A percentile compares a stretch with the other conserved stretches of the same genome.
Conservation (phyloP, 1,140 invertebrate genomes). For the Tetramorium simillimum region DNA sequence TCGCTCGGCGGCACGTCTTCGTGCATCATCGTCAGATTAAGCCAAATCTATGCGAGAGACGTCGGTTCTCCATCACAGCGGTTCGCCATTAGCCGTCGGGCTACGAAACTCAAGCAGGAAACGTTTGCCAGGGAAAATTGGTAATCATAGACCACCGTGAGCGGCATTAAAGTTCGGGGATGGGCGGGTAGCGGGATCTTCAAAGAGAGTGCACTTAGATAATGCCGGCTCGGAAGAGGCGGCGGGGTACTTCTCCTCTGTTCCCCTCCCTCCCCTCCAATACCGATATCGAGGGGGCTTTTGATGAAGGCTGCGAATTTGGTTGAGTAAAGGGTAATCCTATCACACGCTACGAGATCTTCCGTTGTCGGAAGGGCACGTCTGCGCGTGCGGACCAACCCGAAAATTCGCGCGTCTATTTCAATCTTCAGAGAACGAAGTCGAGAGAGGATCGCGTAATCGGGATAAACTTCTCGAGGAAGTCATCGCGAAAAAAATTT, state of each 20-base stretch:
- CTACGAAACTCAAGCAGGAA: slow-evolving; percentile 80
- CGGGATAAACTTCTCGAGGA: slow-evolving; percentile 11
- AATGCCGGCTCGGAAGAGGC: slow-evolving; percentile 80
- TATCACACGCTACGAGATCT: slow-evolving; percentile 85
- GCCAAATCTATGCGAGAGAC: slow-evolving; percentile 61
- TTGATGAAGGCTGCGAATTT: slow-evolving; percentile 85
- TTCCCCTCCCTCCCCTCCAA: slow-evolving; percentile 58
- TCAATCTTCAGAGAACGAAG: slow-evolving; percentile 33
- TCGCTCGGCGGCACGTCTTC: slow-evolving; percentile 44
- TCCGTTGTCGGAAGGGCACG: slow-evolving; percentile 73
- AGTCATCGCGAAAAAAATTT: slow-evolving; percentile 29
- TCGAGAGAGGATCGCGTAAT: neutral
- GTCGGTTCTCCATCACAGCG: slow-evolving; percentile 69
- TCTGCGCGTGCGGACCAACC: neutral
- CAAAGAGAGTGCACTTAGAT: slow-evolving; percentile 86
- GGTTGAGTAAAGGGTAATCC: slow-evolving; percentile 86
- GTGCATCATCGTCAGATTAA: slow-evolving; percentile 71
- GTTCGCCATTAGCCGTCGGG: slow-evolving; percentile 74
- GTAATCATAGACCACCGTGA: slow-evolving; percentile 85
- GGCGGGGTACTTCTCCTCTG: slow-evolving; percentile 61
- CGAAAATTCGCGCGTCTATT: slow-evolving; percentile 53
- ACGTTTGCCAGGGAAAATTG: slow-evolving; percentile 85
- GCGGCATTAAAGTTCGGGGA: slow-evolving; percentile 84
- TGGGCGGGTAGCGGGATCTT: slow-evolving; percentile 81
- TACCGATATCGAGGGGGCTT: slow-evolving; percentile 83